Conservation (phyloP, 1,140 invertebrate species). For the Zaprionus nigranus region DNA sequence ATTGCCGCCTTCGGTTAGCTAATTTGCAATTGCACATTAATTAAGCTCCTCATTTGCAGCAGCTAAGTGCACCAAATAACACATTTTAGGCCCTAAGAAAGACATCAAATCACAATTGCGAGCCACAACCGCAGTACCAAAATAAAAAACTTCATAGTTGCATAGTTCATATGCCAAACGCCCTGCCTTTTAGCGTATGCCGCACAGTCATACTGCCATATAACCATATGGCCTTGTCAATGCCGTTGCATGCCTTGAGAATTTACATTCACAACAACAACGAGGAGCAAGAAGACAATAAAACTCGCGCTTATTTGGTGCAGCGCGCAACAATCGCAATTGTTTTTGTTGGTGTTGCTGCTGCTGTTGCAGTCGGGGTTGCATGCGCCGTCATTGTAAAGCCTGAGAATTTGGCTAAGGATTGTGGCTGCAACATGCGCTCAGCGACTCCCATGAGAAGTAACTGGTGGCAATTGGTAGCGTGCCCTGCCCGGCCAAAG, state of each 20-base stretch:
- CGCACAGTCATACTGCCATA: not conserved
- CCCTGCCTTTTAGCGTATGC: constrained; percentile 9
- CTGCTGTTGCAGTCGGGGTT: constrained; percentile 20
- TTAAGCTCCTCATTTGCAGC: constrained; percentile 35
- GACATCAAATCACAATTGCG: constrained; percentile 46
- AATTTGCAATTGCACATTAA: constrained; percentile 26
- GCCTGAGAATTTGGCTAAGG: constrained; percentile 61
- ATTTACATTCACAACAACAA: constrained; percentile 53
- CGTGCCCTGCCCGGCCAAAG: not conserved
- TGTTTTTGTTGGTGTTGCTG: constrained; percentile 41
- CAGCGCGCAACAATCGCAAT: constrained; percentile 71
- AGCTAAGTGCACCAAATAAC: constrained; percentile 57
- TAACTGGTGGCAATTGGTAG: constrained; percentile 1
- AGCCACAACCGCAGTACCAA: constrained; percentile 8
- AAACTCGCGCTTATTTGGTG: constrained; percentile 74
- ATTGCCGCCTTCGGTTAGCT: not conserved
- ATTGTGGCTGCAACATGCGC: constrained; percentile 13
- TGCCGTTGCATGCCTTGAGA: constrained; percentile 70
- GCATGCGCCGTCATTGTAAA: constrained; percentile 56
- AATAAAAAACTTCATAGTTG: constrained; percentile 4
- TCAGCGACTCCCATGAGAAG: constrained; percentile 20
- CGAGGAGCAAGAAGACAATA: constrained; percentile 52
- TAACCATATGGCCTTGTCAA: constrained; percentile 67
- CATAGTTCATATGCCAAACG: constrained; percentile 22
- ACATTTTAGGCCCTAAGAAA: constrained; percentile 50